Base-by-base conservation (phyloP, 2,797 vertebrate species). In the Pyrrhura leucotis region DNA sequence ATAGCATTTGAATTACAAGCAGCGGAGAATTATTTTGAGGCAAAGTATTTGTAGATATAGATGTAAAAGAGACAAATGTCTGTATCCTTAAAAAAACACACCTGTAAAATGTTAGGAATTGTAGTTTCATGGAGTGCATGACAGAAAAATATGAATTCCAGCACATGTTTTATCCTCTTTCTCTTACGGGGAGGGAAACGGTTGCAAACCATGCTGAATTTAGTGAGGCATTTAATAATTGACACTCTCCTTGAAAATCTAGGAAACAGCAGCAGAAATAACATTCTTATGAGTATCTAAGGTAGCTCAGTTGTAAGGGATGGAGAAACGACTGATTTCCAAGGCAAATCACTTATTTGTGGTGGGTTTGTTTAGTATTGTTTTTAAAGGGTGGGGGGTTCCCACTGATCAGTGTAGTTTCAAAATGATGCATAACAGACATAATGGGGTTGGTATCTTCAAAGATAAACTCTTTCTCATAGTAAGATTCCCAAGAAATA, bases 401-500 rank as follows among this genome's bases (percentile, higher is more conserved):
- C 80, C 85, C 39, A 54, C 65, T 90, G 74, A 42, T 79, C n/a
- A 63, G 35, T 47, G 28, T 80, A 89, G 90, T 86, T 74, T 88
- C 80, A 87, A 90, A 96, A 71, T 89, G 77, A 81, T 94, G 80
- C 21, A 13, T 89, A 76, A 69, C 39, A 66, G 79, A 85, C 86
- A 93, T 73, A 51, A 89, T 91, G 94, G 80, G 91, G 87, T 89
- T 86, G 65, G 47, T 94, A 88, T 82, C 96, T 95, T 90, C 79
- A 83, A 95, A 97, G 84, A 93, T 75, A 93, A 97, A 97, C 93
- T 96, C 94, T 81, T 94, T 94, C 85, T 90, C 69, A 58, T 85
- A 89, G 85, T 96, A 88, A 94, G 95, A 95, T 97, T 90, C 95
- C 84, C 78, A 97, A 91, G 94, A 97, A 97, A 96, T 97, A 88